Base-by-base conservation (phyloP, 1,140 invertebrate genomes). In the Tetramorium parvispinum region DNA sequence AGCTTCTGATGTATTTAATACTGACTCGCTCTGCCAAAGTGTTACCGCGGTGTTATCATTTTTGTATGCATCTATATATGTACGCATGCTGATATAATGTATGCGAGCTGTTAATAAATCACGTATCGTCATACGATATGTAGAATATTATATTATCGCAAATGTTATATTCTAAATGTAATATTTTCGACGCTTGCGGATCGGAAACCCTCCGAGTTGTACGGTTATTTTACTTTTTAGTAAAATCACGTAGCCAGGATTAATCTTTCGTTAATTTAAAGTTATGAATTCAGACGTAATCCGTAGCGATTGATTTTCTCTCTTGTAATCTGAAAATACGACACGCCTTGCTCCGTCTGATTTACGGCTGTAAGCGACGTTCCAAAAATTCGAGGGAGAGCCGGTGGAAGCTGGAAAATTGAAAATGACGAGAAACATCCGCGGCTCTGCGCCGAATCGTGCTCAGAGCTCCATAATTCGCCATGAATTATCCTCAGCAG, bases 401-500 rank as follows among this genome's bases (percentile, higher is more conserved):
- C 5, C 21, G 55, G 57, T 61, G 70, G 70, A 76, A 83, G 61
- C 79, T 66, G 75, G 78, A 86, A 83, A 73, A 85, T 83, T 83
- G 79, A 83, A 83, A 83, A 83, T 83, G 79, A 83, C 68, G 79
- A 83, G 79, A 59, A 83, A 83, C 79, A 83, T 83, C 46, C 68
- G 68, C 79, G 79, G 68, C 79, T 73, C 68, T 85, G 86, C 87
- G 89, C 83, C 88, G 71, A 81, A 75, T 79, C 88, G 51, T 85
- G 77, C 71, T 89, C 88, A 73, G 81, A 89, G 88, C 85, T 83
- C 76, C 57, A 81, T 89, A 78, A 76, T 86, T 75, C 57, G 89
- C 87, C 76, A 76, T 65, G 83, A 90, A 91, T 90, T 88, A 90
- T 87, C 88, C 88, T 89, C 85, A 86, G 79, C 77, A 75, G 65